These are phyloP conservation scores for Elanus axillaris DNA, from an alignment of 2,113 vertebrate genomes.

Conservation along the genomic window DNA sequence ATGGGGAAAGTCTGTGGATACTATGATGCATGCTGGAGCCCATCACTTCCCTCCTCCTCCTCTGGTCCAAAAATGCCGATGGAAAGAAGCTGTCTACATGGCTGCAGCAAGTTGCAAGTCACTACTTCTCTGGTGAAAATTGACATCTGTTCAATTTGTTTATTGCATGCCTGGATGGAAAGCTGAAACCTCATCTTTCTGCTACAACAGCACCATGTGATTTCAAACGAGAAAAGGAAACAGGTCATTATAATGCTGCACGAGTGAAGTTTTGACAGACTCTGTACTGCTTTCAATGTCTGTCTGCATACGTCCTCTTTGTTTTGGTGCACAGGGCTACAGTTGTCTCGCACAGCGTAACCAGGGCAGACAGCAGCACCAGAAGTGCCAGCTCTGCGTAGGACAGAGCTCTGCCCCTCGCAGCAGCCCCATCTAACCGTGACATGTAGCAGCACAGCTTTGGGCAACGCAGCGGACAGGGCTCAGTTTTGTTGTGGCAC, in stretches of 20 bases:
- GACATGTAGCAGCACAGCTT: fast-evolving
- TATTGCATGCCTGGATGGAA: neutral
- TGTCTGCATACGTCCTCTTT: neutral
- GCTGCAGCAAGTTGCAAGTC: neutral
- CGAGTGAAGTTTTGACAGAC: neutral
- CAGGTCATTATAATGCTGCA: neutral
- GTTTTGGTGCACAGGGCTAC: neutral
- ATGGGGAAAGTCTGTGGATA: neutral
- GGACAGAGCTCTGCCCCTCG: neutral
- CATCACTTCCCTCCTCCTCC: neutral
- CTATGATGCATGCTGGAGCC: neutral
- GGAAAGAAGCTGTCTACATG: neutral
- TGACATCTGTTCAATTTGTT: neutral
- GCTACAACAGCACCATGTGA: neutral
- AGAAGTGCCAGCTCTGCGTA: fast-evolving
- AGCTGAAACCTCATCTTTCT: neutral
- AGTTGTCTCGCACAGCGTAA: neutral
- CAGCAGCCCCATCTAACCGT: neutral
- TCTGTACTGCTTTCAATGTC: neutral
- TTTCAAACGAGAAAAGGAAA: neutral
- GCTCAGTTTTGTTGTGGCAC: neutral
- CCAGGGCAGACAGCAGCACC: neutral
- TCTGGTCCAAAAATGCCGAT: neutral
- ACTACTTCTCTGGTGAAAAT: neutral
- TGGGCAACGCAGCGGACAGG: neutral